These are phyloP conservation scores for Xiphorhynchus erythropygius DNA, from an alignment of 2,797 vertebrate genomes.

Conservation along the genomic window DNA sequence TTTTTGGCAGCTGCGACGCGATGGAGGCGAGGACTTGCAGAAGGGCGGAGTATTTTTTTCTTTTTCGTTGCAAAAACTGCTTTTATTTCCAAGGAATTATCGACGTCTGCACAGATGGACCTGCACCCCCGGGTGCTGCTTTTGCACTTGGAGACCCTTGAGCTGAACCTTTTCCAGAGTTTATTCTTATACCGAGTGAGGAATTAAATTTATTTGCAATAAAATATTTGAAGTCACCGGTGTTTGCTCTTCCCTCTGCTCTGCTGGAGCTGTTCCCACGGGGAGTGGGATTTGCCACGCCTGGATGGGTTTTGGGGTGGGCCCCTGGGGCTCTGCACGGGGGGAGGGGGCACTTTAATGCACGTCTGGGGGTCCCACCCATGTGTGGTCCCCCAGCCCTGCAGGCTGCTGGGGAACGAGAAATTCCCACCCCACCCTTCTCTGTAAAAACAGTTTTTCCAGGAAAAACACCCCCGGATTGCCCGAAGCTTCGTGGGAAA, in stretches of 20 bases:
- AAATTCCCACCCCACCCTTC: not conserved
- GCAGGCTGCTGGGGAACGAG: not conserved
- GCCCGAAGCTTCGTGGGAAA: not conserved
- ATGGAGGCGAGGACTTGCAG: not conserved
- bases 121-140: not conserved
- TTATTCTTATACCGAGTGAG: constrained; percentile 48
- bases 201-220: constrained; percentile 48
- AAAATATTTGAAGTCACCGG: constrained; percentile 14
- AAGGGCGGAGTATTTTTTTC: not conserved
- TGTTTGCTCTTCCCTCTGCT: not conserved
- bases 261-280: not conserved
- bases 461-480: not conserved
- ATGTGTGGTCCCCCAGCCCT: not conserved
- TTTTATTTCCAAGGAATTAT: not conserved
- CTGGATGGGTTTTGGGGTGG: not conserved
- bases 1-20: not conserved
- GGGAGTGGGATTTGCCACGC: not conserved
- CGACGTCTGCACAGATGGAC: not conserved
- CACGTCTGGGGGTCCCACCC: not conserved
- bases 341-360: not conserved
- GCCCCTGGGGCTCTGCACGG: not conserved
- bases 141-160: not conserved
- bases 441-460: not conserved
- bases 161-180: not conserved
- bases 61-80: not conserved